Conservation (phyloP, 2,113 vertebrate species). For the Motacilla tschutschensis region DNA sequence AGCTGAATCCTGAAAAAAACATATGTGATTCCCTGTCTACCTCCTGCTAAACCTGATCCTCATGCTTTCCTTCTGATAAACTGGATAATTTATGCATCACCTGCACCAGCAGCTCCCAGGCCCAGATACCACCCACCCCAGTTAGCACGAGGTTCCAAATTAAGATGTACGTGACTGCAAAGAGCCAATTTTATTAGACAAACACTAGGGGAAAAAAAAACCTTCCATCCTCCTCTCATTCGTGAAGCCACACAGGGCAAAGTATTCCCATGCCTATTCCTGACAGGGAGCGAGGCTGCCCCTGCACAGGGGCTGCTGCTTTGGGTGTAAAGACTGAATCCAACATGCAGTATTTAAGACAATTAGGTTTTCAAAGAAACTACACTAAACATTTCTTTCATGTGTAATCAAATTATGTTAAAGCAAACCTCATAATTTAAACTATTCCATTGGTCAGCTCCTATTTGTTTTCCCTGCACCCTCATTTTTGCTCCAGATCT, state of each 20-base stretch:
- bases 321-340: not conserved
- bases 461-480: slow-evolving; percentile 77
- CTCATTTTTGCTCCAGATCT: slow-evolving; percentile 95
- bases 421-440: slow-evolving; percentile 57
- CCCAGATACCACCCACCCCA: not conserved
- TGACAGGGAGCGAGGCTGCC: not conserved
- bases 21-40: not conserved
- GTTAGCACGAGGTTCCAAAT: not conserved
- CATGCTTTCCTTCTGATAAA: not conserved
- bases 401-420: slow-evolving; percentile 69
- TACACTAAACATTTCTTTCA: slow-evolving; percentile 60
- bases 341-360: slow-evolving; percentile 42
- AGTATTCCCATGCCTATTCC: not conserved
- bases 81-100: not conserved
- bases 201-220: not conserved
- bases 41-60: not conserved
- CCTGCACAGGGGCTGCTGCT: not conserved
- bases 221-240: not conserved
- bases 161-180: not conserved
- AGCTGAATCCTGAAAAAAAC: not conserved
- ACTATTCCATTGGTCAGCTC: slow-evolving; percentile 59
- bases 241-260: not conserved
- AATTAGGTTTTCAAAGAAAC: slow-evolving; percentile 58
- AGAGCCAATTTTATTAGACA: not conserved
- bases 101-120: not conserved